These are phyloP conservation scores for Patiria pectinifera DNA, from an alignment of 53 echinoderm and acorn worm genomes.

Conservation along the genomic window DNA sequence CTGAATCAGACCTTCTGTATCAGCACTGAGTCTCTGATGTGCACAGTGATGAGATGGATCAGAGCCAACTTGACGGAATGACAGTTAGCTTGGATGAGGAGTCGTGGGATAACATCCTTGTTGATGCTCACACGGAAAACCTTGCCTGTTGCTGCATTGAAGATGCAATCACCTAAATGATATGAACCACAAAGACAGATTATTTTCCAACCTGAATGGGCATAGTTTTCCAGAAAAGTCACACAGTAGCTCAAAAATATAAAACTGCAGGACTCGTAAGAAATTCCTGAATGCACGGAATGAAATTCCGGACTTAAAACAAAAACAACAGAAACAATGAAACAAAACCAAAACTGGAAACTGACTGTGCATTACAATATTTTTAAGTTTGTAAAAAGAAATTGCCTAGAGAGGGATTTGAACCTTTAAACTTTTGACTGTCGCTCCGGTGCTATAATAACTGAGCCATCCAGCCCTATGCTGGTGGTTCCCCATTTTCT, in stretches of 20 bases:
- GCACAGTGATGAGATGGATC: constrained; percentile 75
- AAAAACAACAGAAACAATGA: too few species aligned
- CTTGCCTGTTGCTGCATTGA: constrained; percentile 70
- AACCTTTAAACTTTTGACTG: too few species aligned
- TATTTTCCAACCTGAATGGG: neutral
- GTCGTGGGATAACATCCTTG: constrained; percentile 69
- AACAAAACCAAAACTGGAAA: too few species aligned
- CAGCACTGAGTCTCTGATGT: constrained; percentile 73
- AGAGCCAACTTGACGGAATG: constrained; percentile 73
- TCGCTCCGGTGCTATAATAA: too few species aligned
- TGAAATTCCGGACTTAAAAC: too few species aligned
- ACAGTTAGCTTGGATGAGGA: constrained; percentile 57
- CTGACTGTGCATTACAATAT: too few species aligned
- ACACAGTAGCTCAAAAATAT: too few species aligned
- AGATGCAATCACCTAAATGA: constrained; percentile 76
- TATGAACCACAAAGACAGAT: neutral
- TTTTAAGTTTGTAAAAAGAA: too few species aligned
- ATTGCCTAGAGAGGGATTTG: too few species aligned
- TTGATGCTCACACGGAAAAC: constrained; percentile 76
- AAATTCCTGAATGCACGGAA: too few species aligned
- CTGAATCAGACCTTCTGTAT: constrained; percentile 65
- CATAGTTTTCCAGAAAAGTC: neutral
- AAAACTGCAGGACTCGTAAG: neutral
- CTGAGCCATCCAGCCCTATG: too few species aligned
- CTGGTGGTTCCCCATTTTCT: too few species aligned